Percentiles rank a stretch among this genome's conserved stretches.
These are phyloP conservation scores for Watersipora subatra DNA, from an alignment of 1,140 invertebrate genomes.

Conservation along the genomic window DNA sequence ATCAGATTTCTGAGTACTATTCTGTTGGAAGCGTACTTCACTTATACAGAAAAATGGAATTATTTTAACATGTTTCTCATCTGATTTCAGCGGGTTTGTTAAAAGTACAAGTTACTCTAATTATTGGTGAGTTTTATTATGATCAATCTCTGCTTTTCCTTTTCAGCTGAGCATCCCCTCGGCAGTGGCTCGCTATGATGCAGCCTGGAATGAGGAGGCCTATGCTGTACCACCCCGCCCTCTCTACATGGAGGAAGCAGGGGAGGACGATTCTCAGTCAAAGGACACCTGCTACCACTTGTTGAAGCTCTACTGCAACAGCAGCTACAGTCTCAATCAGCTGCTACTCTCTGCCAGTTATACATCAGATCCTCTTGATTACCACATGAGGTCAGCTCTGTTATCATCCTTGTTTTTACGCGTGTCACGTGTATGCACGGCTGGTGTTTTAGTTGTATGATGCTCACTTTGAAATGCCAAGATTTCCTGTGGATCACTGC, in stretches of 20 bases:
- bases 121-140: not conserved
- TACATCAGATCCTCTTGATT: conserved; percentile 66
- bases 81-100: too few species aligned
- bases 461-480: too few species aligned
- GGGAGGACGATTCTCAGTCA: conserved; percentile 12
- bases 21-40: too few species aligned
- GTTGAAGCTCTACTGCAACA: conserved; percentile 52
- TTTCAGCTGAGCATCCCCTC: conserved; percentile 47
- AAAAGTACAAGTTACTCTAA: not conserved
- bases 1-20: too few species aligned
- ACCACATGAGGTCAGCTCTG: conserved; percentile 55
- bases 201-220: conserved; percentile 46
- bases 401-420: too few species aligned
- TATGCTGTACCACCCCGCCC: conserved; percentile 47
- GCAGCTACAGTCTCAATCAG: conserved; percentile 51
- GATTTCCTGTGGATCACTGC: too few species aligned
- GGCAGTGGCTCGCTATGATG: conserved; percentile 53
- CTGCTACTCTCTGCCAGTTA: conserved; percentile 62
- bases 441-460: too few species aligned
- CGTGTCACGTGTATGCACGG: too few species aligned
- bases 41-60: too few species aligned
- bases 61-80: too few species aligned
- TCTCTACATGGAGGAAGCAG: conserved; percentile 39
- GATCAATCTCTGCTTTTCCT: not conserved
- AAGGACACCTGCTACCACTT: conserved; percentile 69